Evolutionary conservation across 2,888 invertebrate genomes (phyloP).

Genomic region (Ormyrus rosae): DNA sequence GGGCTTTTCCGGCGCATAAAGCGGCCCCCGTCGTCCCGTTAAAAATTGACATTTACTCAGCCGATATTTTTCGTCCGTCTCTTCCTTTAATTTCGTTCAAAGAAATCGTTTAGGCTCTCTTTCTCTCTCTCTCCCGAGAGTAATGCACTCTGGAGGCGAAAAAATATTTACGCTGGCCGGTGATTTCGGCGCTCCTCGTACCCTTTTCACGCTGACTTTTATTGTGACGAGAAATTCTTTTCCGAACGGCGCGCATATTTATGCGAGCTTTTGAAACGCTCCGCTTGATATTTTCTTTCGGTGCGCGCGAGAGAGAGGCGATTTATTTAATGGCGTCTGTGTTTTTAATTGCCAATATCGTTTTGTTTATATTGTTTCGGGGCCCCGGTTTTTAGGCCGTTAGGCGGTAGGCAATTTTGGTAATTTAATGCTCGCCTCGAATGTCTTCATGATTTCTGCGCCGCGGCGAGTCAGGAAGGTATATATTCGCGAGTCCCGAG

Average conservation of each 20-base stretch:
- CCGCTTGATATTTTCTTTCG: background rate
- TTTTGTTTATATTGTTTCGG: slow-evolving; percentile 31
- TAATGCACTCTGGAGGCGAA: slow-evolving; percentile 36
- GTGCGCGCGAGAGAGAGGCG: background rate
- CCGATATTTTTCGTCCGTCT: slow-evolving; percentile 7
- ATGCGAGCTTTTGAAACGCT: slow-evolving; percentile 1
- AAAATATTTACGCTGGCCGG: slow-evolving; percentile 33
- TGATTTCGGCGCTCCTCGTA: slow-evolving; percentile 15
- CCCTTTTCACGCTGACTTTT: slow-evolving; percentile 18
- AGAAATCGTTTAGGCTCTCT: slow-evolving; percentile 8
- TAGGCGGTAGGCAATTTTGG: background rate
- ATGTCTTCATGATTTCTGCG: slow-evolving; percentile 16
- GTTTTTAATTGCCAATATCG: slow-evolving; percentile 37
- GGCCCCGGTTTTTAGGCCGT: background rate
- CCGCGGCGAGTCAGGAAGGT: background rate
- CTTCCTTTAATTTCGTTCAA: slow-evolving; percentile 16
- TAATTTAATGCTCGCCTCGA: background rate
- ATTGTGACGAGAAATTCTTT: slow-evolving; percentile 42
- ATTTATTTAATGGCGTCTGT: slow-evolving; percentile 30
- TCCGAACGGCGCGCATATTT: slow-evolving; percentile 16
- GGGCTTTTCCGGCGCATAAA: slow-evolving; percentile 4
- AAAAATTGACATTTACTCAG: slow-evolving; percentile 35
- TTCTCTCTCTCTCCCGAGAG: background rate
- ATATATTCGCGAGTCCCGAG: background rate
- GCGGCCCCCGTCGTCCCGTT: slow-evolving; percentile 8